Evolutionary conservation across 2,113 vertebrate genomes (phyloP).

Genomic region (Urocitellus parryii): DNA sequence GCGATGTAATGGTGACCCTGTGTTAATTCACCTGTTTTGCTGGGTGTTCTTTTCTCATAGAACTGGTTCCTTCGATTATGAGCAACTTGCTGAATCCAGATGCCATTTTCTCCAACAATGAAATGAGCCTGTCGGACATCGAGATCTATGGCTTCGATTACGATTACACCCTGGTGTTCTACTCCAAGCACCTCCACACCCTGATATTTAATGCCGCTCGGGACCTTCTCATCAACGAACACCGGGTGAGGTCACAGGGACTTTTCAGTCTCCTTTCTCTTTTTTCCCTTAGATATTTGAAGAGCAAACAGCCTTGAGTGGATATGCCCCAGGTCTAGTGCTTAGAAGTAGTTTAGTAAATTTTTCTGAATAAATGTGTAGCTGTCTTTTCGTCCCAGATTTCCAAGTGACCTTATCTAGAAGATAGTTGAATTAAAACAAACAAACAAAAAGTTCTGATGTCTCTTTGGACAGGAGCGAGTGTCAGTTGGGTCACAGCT

Average conservation of each 20-base stretch:
- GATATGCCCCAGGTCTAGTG: fast-evolving
- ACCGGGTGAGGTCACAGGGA: constrained; percentile 90
- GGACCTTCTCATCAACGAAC: constrained; percentile 96
- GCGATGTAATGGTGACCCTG: background rate
- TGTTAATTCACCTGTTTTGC: background rate
- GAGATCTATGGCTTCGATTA: constrained; percentile 99
- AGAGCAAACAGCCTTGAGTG: background rate
- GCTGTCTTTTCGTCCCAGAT: background rate
- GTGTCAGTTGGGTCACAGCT: background rate
- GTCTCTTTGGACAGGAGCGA: background rate
- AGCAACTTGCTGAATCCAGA: constrained; percentile 93
- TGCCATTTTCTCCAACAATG: constrained; percentile 98
- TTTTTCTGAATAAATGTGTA: background rate
- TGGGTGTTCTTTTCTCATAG: constrained; percentile 78
- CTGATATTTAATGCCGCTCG: constrained; percentile 97
- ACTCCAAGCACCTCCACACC: constrained; percentile 96
- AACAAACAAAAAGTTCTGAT: background rate
- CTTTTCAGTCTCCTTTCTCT: fast-evolving
- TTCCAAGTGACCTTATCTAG: background rate
- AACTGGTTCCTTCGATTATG: constrained; percentile 91
- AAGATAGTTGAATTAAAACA: background rate
- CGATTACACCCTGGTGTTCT: constrained; percentile 98
- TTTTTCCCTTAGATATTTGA: background rate
- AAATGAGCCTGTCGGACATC: constrained; percentile 96
- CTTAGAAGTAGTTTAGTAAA: background rate